Conservation (phyloP, 2,888 invertebrate species). For the Stratiomys singularior region DNA sequence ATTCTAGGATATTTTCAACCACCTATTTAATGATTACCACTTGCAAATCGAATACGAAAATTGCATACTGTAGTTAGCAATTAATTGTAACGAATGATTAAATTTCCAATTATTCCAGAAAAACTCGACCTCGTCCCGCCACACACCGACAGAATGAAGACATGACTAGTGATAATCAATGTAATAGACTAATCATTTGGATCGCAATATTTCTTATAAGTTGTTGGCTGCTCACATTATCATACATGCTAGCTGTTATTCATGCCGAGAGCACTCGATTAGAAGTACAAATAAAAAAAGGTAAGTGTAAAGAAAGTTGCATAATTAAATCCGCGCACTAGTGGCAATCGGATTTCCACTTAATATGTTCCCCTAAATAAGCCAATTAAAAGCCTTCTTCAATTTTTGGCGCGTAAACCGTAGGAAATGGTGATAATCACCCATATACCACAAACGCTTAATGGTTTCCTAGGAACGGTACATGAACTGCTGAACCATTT, state of each 20-base stretch:
- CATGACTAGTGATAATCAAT: conserved; percentile 49
- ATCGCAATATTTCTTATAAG: conserved; percentile 52
- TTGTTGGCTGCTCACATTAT: conserved; percentile 53
- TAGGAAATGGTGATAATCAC: conserved; percentile 15
- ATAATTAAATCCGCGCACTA: background rate
- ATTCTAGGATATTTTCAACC: too few relatives aligned
- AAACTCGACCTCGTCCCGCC: conserved; percentile 50
- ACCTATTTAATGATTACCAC: too few relatives aligned
- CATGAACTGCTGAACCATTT: conserved; percentile 20
- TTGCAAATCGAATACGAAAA: too few relatives aligned
- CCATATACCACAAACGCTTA: background rate
- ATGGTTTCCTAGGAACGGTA: conserved; percentile 6
- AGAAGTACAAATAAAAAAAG: conserved; percentile 51
- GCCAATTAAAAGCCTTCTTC: conserved; percentile 47
- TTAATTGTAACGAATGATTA: too few relatives aligned
- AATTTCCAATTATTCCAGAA: conserved; percentile 49
- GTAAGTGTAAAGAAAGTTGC: conserved; percentile 47
- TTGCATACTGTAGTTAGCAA: too few relatives aligned
- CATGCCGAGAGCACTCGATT: conserved; percentile 52
- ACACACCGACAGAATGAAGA: conserved; percentile 45
- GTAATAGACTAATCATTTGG: conserved; percentile 53
- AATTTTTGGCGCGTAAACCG: conserved; percentile 45
- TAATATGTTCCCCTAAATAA: background rate
- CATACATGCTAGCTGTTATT: conserved; percentile 53
- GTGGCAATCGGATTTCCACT: background rate